phyloP scores from a whole-genome alignment of 2,888 invertebrate genomes.

The Parnassius glacialis region DNA sequence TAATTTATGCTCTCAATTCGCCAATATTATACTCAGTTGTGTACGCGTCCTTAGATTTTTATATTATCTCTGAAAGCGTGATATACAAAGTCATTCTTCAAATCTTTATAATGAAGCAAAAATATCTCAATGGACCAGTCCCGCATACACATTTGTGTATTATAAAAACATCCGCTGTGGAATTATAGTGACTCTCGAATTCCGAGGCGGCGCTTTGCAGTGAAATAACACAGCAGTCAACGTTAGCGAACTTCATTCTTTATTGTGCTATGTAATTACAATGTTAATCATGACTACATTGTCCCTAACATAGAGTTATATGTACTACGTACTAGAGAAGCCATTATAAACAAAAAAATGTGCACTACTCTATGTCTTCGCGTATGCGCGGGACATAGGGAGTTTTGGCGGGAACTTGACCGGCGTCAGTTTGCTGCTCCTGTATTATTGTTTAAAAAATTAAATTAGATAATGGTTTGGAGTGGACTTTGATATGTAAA shows the following conservation, averaged over 20 bases:
- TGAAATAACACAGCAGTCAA: not conserved
- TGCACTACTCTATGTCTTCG: too few relatives aligned
- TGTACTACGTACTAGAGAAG: too few relatives aligned
- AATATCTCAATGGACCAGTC: slow-evolving; percentile 19
- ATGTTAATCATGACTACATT: not conserved
- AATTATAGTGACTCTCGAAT: slow-evolving; percentile 1
- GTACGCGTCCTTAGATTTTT: slow-evolving; percentile 8
- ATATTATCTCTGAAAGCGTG: slow-evolving; percentile 1
- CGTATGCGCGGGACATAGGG: too few relatives aligned
- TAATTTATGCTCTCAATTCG: not conserved
- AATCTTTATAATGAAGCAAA: slow-evolving; percentile 24
- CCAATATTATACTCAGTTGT: not conserved
- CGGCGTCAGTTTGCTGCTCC: too few relatives aligned
- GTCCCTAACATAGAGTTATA: too few relatives aligned
- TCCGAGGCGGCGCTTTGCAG: not conserved
- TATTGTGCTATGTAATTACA: not conserved
- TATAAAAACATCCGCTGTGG: slow-evolving; percentile 5
- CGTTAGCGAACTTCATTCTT: slow-evolving; percentile 2
- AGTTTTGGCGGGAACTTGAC: too few relatives aligned
- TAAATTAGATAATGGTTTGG: too few relatives aligned
- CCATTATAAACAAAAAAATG: too few relatives aligned
- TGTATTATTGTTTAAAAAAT: too few relatives aligned
- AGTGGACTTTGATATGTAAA: too few relatives aligned
- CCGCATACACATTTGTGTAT: slow-evolving; percentile 5
- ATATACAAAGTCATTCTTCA: slow-evolving; percentile 10